Evolutionary conservation across 2,113 vertebrate genomes (phyloP).

Genomic region (Pantherophis guttatus): DNA sequence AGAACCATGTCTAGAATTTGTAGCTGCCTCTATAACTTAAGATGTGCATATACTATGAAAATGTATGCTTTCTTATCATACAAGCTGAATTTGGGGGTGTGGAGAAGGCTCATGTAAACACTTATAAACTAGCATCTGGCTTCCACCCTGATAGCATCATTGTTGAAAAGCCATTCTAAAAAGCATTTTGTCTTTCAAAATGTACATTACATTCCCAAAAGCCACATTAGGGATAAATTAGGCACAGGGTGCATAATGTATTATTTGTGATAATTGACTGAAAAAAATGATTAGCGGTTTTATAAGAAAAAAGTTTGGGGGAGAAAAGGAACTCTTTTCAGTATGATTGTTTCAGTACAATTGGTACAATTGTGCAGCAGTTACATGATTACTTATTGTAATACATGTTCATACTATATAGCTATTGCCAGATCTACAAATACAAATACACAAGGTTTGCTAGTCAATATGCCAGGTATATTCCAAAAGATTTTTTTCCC

Average conservation of each 20-base stretch:
- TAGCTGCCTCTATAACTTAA: background rate
- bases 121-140: background rate
- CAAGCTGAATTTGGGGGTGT: background rate
- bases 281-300: background rate
- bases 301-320: background rate
- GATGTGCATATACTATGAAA: background rate
- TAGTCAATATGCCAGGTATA: background rate
- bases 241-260: background rate
- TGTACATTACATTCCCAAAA: background rate
- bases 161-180: background rate
- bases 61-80: background rate
- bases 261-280: background rate
- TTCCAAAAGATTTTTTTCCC: background rate
- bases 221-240: background rate
- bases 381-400: constrained; percentile 13
- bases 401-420: constrained; percentile 13
- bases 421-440: constrained; percentile 13
- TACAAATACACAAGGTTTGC: constrained; percentile 3
- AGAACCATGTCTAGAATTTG: background rate
- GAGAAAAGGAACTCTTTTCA: background rate
- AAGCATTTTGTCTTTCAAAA: background rate
- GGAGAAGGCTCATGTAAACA: background rate
- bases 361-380: background rate
- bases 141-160: background rate
- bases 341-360: background rate